Evolutionary conservation across 2,113 vertebrate species (phyloP), one percentile per base, ranked within the genome.

Genomic region (Gila orcuttii): DNA sequence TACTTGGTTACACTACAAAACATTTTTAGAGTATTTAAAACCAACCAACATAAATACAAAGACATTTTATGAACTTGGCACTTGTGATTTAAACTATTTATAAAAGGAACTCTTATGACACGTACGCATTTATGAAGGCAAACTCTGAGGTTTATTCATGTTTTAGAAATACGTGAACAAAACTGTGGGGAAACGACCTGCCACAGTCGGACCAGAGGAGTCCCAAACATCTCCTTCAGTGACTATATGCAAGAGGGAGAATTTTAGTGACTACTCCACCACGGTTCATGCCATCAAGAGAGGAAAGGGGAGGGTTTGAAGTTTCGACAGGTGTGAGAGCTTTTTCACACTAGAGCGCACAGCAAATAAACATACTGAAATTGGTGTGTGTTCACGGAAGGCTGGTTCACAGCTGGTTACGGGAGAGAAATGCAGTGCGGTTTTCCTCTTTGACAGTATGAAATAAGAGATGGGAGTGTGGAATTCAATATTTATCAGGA

Each of bases 301-400:
- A 66, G 39, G 50, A 76, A 78, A 57, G 62, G 23, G 59, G 52
- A 77, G 33, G 64, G 42, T 55, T 74, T 33, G 64, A 59, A 64
- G 39, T 74, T 87, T 83, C 87, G 81, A 87, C 85, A 89, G 85
- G 90, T 92, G 89, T 88, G 90, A 93, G 92, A 92, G 91, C 91
- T 88, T 88, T 94, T 93, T 94, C 91, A 91, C 92, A 92, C 87
- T 59, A 85, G 82, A 66, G 42, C 88, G 88, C 86, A 89, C 91
- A 90, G 79, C 91, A 92, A 93, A 93, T 90, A 90, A 88, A 86
- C 87, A 55, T 79, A 86, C 85, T 86, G 87, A 62, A 86, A 55
- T 78, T 57, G 83, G 87, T 82, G 83, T 87, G 86, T 86, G 84
- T 78, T 8, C 45, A 84, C 85, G 84, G 88, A 57, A 42, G 76